Evolutionary conservation across 53 echinoderm and acorn worm species (phyloP).

Genomic region (Luidia sarsii): DNA sequence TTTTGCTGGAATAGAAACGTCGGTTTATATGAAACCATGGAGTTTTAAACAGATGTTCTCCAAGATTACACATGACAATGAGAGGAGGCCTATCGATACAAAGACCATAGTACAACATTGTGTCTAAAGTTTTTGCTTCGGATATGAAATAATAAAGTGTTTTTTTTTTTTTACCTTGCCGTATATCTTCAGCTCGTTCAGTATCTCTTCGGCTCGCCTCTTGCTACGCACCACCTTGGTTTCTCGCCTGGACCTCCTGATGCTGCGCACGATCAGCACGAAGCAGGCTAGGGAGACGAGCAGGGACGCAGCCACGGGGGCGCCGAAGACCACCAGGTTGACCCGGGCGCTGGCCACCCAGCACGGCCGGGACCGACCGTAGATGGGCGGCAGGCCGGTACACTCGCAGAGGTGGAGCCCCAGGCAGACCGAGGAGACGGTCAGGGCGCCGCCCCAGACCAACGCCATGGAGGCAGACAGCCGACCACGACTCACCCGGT

Average conservation of each 20-base stretch:
- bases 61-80: too few species aligned
- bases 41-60: too few species aligned
- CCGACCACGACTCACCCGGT: background rate
- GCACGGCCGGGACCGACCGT: background rate
- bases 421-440: background rate
- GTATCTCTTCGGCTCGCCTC: background rate
- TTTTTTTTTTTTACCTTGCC: conserved; percentile 44
- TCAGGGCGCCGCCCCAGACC: conserved; percentile 22
- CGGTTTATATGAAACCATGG: too few species aligned
- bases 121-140: too few species aligned
- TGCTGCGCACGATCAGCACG: background rate
- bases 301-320: conserved; percentile 14
- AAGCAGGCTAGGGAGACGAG: conserved; percentile 16
- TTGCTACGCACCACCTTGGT: conserved; percentile 33
- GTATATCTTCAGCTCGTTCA: conserved; percentile 44
- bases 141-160: too few species aligned
- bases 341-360: background rate
- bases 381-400: conserved; percentile 21
- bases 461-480: background rate
- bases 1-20: too few species aligned
- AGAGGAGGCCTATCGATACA: too few species aligned
- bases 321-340: conserved; percentile 24
- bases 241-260: conserved; percentile 5
- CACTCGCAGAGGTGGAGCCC: conserved; percentile 9
- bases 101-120: too few species aligned